These are phyloP conservation scores for Psittacara wagleri DNA, from an alignment of 2,113 vertebrate species.

Conservation along the genomic window DNA sequence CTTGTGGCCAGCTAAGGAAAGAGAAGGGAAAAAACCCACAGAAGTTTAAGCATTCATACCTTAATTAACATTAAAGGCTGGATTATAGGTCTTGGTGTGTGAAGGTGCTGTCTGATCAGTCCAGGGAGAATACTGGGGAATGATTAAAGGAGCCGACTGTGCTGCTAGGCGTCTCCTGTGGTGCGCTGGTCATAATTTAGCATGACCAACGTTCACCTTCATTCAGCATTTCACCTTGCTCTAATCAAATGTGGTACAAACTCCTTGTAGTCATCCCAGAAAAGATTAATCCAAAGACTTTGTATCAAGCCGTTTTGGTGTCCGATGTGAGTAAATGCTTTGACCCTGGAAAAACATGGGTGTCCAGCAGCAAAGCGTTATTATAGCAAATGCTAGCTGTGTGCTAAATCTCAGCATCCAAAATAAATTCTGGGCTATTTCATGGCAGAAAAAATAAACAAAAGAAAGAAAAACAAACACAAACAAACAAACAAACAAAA, in stretches of 20 bases:
- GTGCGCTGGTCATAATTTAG: background rate
- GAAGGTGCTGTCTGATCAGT: background rate
- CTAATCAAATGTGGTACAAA: background rate
- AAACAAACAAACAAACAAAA: background rate
- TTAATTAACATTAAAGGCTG: constrained; percentile 4
- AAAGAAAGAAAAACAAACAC: background rate
- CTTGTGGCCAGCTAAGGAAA: constrained; percentile 16
- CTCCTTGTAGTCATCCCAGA: background rate
- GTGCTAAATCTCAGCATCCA: background rate
- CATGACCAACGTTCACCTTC: background rate
- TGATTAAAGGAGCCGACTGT: background rate
- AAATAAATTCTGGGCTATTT: background rate
- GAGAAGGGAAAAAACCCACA: background rate
- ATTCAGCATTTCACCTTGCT: background rate
- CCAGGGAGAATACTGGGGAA: background rate
- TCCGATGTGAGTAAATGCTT: background rate
- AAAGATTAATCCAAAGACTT: background rate
- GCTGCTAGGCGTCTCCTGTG: background rate
- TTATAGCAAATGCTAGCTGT: background rate
- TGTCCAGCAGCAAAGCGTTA: background rate
- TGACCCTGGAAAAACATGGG: background rate
- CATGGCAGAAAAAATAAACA: background rate
- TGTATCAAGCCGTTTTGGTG: background rate
- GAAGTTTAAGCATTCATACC: background rate
- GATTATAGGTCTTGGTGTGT: background rate